Base-by-base conservation (phyloP, 2,888 invertebrate species). In the Ormyrus labotus region DNA sequence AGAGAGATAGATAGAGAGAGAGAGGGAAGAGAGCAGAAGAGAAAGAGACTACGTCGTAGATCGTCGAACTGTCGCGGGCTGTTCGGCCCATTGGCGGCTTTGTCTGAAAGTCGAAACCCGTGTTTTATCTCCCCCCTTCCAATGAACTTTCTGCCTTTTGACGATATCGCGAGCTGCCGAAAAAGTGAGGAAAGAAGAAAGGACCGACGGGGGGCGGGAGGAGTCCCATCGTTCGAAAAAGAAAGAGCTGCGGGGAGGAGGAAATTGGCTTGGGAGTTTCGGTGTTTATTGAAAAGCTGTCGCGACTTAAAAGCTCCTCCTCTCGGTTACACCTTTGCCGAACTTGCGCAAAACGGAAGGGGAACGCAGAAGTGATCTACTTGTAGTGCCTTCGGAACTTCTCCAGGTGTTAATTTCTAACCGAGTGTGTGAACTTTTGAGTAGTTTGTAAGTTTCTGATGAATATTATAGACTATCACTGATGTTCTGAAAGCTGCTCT, bases 281-380 rank as follows among this genome's bases (percentile, higher is more conserved):
- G 84, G 84, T 86, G 86, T 88, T 89, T 88, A 88, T 89, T 88
- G 87, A 89, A 88, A 88, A 87, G 84, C 86, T 83, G 82, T 60
- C 68, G n/a, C 76, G 76, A 76, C 67, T 70, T 77, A 81, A 85
- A 83, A 84, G 81, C 83, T 82, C 81, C 83, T 80, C 83, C 74
- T 81, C 81, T 83, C 69, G 58, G 79, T 78, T 71, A 81, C 81
- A 81, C 81, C 79, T 83, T 80, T 34, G 76, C 80, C 76, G 69
- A 81, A 82, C 76, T 82, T 75, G 67, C 48, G 63, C 82, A 64
- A 71, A 65, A 47, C 34, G 19, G 19, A 68, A 65, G 70, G 19
- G 11, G 53, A 81, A 45, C 60, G 60, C 72, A 51, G 57, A 67
- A 51, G 60, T 78, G 67, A n/a, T 50, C 50, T 78, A 69, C 57